Conservation (phyloP, 2,113 vertebrate species). For the Gasterosteus aculeatus region DNA sequence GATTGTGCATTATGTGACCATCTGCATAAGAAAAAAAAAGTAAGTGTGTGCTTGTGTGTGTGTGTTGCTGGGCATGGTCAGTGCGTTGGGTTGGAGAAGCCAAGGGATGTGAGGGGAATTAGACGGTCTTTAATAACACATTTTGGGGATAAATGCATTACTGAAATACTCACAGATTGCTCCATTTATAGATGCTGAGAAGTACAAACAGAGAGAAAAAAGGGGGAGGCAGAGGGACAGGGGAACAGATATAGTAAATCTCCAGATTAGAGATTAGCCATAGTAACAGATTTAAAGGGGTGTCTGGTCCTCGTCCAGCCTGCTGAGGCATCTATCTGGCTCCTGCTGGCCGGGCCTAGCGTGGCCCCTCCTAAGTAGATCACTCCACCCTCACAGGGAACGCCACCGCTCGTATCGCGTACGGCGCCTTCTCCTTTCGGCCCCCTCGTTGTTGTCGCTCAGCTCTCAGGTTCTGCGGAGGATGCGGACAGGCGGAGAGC, state of each 20-base stretch:
- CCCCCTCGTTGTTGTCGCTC: conserved; percentile 10
- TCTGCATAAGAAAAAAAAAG: conserved; percentile 68
- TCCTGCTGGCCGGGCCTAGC: conserved; percentile 73
- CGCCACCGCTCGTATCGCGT: conserved; percentile 37
- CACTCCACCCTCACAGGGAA: conserved; percentile 63
- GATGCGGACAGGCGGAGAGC: conserved; percentile 18
- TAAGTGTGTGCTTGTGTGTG: conserved; percentile 26
- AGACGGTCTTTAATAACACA: conserved; percentile 80
- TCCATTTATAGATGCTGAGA: conserved; percentile 79
- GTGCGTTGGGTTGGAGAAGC: conserved; percentile 45
- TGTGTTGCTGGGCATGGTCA: conserved; percentile 37
- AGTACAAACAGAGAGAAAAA: conserved; percentile 53
- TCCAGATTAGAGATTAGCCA: conserved; percentile 86
- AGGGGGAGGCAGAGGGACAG: conserved; percentile 60
- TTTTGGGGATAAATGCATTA: conserved; percentile 80
- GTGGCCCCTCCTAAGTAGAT: conserved; percentile 73
- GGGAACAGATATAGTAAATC: conserved; percentile 79
- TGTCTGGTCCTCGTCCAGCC: conserved; percentile 76
- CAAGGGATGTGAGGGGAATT: conserved; percentile 67
- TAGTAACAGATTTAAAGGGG: conserved; percentile 81
- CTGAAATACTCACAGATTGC: conserved; percentile 80
- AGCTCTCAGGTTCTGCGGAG: conserved; percentile 25
- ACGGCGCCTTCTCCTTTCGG: conserved; percentile 19
- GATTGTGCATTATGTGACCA: conserved; percentile 82
- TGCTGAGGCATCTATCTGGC: conserved; percentile 81